phyloP scores from a whole-genome alignment of 2,797 vertebrate species.

The Orientallactaga sibirica region DNA sequence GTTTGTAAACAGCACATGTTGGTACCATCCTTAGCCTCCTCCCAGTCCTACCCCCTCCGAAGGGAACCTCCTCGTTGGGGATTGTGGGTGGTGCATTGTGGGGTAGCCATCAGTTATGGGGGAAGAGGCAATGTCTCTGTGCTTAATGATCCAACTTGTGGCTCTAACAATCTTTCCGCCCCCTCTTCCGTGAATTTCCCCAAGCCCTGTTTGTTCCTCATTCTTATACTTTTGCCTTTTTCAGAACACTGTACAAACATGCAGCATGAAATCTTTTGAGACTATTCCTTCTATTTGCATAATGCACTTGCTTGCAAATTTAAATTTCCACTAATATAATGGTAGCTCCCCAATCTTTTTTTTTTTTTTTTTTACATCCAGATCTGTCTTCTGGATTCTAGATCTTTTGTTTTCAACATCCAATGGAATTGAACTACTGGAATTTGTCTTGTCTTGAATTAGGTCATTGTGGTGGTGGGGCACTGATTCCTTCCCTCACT shows the following conservation, averaged over 20 bases:
- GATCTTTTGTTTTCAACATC: background rate
- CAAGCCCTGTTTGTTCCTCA: background rate
- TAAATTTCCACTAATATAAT: background rate
- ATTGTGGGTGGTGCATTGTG: no score
- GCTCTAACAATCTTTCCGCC: no score
- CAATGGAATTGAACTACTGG: background rate
- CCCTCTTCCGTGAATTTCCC: no score
- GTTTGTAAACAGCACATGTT: no score
- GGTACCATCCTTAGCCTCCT: no score
- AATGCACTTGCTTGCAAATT: background rate
- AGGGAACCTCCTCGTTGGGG: no score
- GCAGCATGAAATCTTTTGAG: background rate
- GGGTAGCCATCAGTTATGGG: no score
- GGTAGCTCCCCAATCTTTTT: background rate
- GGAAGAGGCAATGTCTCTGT: no score
- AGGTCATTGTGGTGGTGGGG: background rate
- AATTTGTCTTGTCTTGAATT: slow-evolving; percentile 32
- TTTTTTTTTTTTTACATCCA: background rate
- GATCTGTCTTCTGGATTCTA: background rate
- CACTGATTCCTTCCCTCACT: background rate
- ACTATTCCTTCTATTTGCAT: background rate
- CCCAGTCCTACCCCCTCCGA: no score
- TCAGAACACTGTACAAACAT: background rate
- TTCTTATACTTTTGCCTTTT: background rate
- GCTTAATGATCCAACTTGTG: no score